Evolutionary conservation across 2,888 invertebrate genomes (phyloP), one percentile per base, ranked within the genome.

Genomic region (Megamerina dolium): DNA sequence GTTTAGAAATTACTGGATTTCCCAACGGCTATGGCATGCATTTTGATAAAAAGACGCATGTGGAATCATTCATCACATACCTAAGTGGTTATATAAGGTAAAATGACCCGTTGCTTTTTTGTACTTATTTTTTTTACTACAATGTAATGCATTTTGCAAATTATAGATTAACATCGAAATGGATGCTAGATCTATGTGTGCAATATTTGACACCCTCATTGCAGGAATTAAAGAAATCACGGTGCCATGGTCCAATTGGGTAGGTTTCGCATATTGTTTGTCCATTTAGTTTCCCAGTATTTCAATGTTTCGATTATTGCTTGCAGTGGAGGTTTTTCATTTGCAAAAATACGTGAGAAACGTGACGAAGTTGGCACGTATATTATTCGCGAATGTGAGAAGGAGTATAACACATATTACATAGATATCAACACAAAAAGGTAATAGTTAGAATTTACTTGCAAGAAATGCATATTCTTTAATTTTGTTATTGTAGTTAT

Each of bases 161-260:
- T 59, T 56, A 20, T 51, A 79, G 89, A 59, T 73, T 90, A 54
- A 83, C 83, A 60, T 82, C 84, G 33, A 92, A 90, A 72, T 93
- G 91, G 91, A 91, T 85, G 29, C 88, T 89, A 61, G 90, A 91
- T 73, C 75, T 93, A 48, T 93, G 91, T 62, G 83, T 82, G 63
- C 85, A 88, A 57, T 79, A 88, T 42, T 75, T 80, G 43, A 87
- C 90, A 1, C 92, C 91, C 4, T 86, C 87, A 4, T 71, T 93
- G 45, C 78, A 80, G 57, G 80, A 78, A 57, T 69, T 92, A 16
- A 79, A 83, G 52, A 73, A 76, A 49, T 74, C 85, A 57, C 87
- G 85, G 70, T 90, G 89, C 60, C 93, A 93, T 70, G 93, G 93
- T 16, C 92, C 93, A 39, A 83, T 93, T 40, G 89, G 90, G 87